phyloP scores from a whole-genome alignment of 2,888 invertebrate genomes.

The Caenorhabditis zanzibari region DNA sequence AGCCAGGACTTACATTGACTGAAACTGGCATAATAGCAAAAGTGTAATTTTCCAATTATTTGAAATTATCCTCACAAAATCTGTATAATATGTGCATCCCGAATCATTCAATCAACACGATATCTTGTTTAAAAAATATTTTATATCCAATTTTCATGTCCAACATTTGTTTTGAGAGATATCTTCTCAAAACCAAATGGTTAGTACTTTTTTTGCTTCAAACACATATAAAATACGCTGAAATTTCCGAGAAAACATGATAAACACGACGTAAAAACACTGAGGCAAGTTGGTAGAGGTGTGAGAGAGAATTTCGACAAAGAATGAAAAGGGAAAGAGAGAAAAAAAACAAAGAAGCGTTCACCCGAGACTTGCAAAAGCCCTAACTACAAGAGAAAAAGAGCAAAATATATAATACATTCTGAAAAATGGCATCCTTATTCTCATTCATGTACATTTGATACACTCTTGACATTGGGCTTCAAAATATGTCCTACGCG shows the following conservation, averaged over 20 bases:
- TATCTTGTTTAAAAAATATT: too few species aligned
- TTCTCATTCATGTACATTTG: constrained; percentile 46
- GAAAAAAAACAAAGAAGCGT: constrained; percentile 15
- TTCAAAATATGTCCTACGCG: constrained; percentile 69
- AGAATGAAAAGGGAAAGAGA: neutral
- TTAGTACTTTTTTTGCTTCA: neutral
- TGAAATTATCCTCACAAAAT: too few species aligned
- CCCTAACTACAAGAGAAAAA: constrained; percentile 9
- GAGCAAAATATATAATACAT: neutral
- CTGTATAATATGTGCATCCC: too few species aligned
- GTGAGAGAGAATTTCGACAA: constrained; percentile 30
- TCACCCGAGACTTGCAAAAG: constrained; percentile 35
- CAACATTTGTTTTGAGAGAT: too few species aligned
- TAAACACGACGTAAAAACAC: constrained; percentile 21
- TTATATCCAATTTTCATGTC: too few species aligned
- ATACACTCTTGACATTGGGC: constrained; percentile 63
- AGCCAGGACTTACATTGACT: too few species aligned
- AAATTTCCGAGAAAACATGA: neutral
- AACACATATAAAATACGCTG: neutral
- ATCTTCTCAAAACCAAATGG: too few species aligned
- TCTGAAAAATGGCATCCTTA: neutral
- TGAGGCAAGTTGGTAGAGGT: constrained; percentile 41
- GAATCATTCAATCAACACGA: too few species aligned
- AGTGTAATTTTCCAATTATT: too few species aligned
- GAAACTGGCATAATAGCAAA: too few species aligned